Percentiles rank a stretch among this genome's conserved stretches.
These are phyloP conservation scores for Aromia moschata DNA, from an alignment of 2,888 invertebrate species.

Conservation along the genomic window DNA sequence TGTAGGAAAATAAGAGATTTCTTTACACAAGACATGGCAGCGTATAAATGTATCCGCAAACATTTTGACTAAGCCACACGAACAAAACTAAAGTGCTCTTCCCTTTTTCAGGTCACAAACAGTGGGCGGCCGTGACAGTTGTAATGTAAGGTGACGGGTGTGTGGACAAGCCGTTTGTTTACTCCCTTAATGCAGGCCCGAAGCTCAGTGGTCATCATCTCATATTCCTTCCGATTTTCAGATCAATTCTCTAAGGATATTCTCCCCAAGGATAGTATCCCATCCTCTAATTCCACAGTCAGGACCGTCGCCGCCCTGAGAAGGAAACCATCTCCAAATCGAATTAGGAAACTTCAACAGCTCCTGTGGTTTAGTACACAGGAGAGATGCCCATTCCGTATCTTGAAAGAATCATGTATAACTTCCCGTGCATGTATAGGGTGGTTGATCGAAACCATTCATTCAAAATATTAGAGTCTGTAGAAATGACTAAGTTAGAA, in stretches of 20 bases:
- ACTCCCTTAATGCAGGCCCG: constrained; percentile 36
- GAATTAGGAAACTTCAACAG: constrained; percentile 34
- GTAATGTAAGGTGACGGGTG: constrained; percentile 17
- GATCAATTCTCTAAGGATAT: constrained; percentile 39
- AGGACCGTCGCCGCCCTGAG: constrained; percentile 20
- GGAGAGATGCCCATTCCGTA: constrained; percentile 22
- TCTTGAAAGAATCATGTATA: constrained; percentile 13
- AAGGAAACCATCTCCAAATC: constrained; percentile 27
- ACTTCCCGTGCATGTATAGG: no score
- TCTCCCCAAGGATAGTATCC: constrained; percentile 24
- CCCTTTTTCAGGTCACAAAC: constrained; percentile 5
- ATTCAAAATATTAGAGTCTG: no score
- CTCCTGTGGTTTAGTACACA: constrained; percentile 28
- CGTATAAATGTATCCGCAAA: no score
- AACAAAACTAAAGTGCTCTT: background rate
- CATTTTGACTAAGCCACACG: background rate
- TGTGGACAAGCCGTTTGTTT: constrained; percentile 39
- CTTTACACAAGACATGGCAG: constrained; percentile 1
- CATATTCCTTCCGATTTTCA: constrained; percentile 42
- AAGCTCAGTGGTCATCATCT: constrained; percentile 40
- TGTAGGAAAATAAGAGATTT: no score
- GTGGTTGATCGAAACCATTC: no score
- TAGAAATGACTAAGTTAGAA: no score
- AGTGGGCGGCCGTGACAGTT: background rate
- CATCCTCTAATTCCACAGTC: constrained; percentile 19